Evolutionary conservation across 2,888 invertebrate species (phyloP).

Genomic region (Erebia ligea): DNA sequence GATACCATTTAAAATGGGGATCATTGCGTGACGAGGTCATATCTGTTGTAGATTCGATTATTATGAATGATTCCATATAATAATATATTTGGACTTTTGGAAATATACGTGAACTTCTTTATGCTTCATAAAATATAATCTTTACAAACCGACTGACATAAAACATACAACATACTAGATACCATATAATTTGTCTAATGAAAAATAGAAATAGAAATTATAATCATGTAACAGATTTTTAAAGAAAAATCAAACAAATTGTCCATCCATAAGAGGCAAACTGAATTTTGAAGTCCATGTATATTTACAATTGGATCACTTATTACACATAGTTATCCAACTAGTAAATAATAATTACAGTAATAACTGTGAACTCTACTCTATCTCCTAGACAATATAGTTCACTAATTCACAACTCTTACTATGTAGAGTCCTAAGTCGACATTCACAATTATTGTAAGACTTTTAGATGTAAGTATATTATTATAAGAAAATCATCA

Average conservation of each 20-base stretch:
- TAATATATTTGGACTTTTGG: not conserved
- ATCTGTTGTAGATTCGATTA: not conserved
- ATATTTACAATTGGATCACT: conserved; percentile 1
- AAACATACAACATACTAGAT: no score
- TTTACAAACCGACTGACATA: no score
- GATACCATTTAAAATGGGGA: not conserved
- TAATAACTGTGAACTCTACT: conserved; percentile 42
- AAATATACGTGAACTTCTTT: conserved; percentile 12
- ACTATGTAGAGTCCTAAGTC: conserved; percentile 37
- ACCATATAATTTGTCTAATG: no score
- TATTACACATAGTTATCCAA: not conserved
- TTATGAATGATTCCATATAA: not conserved
- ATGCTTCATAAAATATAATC: not conserved
- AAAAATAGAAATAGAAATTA: no score
- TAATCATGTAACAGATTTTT: no score
- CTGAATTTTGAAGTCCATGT: not conserved
- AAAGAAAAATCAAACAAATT: no score
- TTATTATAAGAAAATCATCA: conserved; percentile 29
- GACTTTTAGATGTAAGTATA: conserved; percentile 49
- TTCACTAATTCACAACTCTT: conserved; percentile 43
- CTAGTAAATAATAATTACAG: conserved; percentile 14
- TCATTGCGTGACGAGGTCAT: not conserved
- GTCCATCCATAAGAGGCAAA: not conserved
- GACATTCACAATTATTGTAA: conserved; percentile 47
- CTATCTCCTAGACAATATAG: conserved; percentile 51